Evolutionary conservation across 2,113 vertebrate genomes (phyloP).

Genomic region (Cricetomys ansorgei): DNA sequence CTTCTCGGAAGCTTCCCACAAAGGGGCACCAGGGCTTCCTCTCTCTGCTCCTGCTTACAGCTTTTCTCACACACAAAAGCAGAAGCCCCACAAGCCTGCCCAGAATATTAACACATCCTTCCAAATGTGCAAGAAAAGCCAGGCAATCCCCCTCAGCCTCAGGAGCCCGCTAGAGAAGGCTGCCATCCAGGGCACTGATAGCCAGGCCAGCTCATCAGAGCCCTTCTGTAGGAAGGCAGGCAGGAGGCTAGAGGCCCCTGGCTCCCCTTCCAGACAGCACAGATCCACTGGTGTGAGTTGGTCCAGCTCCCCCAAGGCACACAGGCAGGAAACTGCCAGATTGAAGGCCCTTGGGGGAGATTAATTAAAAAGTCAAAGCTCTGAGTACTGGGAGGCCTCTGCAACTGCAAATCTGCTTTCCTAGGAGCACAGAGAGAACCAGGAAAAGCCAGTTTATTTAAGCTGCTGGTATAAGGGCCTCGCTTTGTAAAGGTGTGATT

Average conservation of each 20-base stretch:
- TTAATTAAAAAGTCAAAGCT: conserved; percentile 62
- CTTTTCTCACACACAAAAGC: not conserved
- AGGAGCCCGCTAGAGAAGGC: conserved; percentile 43
- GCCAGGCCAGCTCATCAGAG: conserved; percentile 63
- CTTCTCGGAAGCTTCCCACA: not conserved
- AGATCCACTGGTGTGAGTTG: conserved; percentile 63
- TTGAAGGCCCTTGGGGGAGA: conserved; percentile 12
- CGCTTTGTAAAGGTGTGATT: not conserved
- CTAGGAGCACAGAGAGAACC: not conserved
- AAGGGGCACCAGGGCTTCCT: not conserved
- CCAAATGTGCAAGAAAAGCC: not conserved
- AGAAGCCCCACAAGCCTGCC: conserved; percentile 44
- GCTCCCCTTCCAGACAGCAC: conserved; percentile 76
- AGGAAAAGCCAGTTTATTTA: not conserved
- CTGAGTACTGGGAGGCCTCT: not conserved
- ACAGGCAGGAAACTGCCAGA: not conserved
- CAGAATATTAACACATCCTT: conserved; percentile 29
- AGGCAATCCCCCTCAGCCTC: not conserved
- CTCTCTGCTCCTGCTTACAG: not conserved
- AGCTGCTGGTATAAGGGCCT: not conserved
- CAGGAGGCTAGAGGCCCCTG: not conserved
- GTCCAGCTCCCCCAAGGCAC: conserved; percentile 56
- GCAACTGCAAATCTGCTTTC: not conserved
- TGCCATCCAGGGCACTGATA: conserved; percentile 27
- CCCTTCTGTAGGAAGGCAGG: conserved; percentile 58